Evolutionary conservation across 2,797 vertebrate genomes (phyloP).

Genomic region (Gymnothorax javanicus): DNA sequence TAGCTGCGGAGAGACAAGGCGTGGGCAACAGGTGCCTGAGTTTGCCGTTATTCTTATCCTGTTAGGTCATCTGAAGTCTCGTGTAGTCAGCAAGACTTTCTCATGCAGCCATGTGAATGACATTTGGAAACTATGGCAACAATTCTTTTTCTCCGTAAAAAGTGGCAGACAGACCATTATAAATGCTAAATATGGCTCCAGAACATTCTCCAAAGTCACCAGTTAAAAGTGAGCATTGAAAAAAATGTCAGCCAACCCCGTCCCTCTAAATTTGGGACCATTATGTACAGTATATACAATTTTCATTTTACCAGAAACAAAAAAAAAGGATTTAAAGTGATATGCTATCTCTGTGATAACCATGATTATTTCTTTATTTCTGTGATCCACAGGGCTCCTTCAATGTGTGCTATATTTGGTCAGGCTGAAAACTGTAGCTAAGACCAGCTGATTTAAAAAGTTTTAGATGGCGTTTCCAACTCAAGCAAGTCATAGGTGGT

Average conservation of each 20-base stretch:
- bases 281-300: neutral
- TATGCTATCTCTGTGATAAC: neutral
- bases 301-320: neutral
- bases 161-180: neutral
- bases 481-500: too few relatives aligned
- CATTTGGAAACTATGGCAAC: neutral
- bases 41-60: neutral
- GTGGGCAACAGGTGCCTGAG: slow-evolving; percentile 6
- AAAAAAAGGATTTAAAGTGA: neutral
- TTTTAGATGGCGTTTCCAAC: too few relatives aligned
- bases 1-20: slow-evolving; percentile 71
- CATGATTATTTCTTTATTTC: neutral
- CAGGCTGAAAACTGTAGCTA: neutral
- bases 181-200: neutral
- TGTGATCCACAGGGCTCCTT: neutral
- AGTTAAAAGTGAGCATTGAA: neutral
- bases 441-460: too few relatives aligned
- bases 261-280: neutral
- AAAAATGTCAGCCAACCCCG: too few relatives aligned
- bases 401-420: neutral
- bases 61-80: neutral
- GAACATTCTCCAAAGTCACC: neutral
- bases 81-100: neutral
- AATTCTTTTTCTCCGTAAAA: neutral
- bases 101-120: neutral